phyloP scores from a whole-genome alignment of 2,888 invertebrate species.

The Drosophila falleni region DNA sequence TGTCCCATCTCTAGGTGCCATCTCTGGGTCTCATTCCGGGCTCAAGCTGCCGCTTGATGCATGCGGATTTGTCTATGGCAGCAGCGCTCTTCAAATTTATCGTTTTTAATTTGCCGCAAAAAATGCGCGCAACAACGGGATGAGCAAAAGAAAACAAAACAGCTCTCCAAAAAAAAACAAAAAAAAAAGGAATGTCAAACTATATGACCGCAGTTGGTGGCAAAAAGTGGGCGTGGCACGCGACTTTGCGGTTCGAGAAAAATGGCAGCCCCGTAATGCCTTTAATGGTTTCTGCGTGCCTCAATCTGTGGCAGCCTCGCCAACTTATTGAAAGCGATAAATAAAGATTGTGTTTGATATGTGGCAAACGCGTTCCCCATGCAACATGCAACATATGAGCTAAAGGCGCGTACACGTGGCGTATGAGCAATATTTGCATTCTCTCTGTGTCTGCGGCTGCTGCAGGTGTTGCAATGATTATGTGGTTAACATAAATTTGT shows the following conservation, averaged over 20 bases:
- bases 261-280: slow-evolving; percentile 73
- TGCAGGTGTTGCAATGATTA: slow-evolving; percentile 67
- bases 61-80: slow-evolving; percentile 74
- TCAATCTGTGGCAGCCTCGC: slow-evolving; percentile 40
- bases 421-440: slow-evolving; percentile 46
- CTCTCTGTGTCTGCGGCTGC: neutral
- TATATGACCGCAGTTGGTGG: slow-evolving; percentile 6
- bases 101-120: slow-evolving; percentile 82
- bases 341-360: slow-evolving; percentile 78
- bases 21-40: slow-evolving; percentile 24
- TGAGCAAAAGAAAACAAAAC: slow-evolving; percentile 41
- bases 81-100: slow-evolving; percentile 72
- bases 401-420: slow-evolving; percentile 23
- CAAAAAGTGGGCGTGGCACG: neutral
- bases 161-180: slow-evolving; percentile 20
- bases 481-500: slow-evolving; percentile 80
- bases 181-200: slow-evolving; percentile 32
- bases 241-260: slow-evolving; percentile 55
- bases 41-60: slow-evolving; percentile 62
- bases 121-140: slow-evolving; percentile 37
- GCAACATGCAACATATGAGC: slow-evolving; percentile 40
- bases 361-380: slow-evolving; percentile 33
- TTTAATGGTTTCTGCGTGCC: slow-evolving; percentile 77
- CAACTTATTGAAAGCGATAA: slow-evolving; percentile 83
- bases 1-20: slow-evolving; percentile 11